Evolutionary conservation across 2,888 invertebrate species (phyloP).

Genomic region (Oxyteleia sp.): DNA sequence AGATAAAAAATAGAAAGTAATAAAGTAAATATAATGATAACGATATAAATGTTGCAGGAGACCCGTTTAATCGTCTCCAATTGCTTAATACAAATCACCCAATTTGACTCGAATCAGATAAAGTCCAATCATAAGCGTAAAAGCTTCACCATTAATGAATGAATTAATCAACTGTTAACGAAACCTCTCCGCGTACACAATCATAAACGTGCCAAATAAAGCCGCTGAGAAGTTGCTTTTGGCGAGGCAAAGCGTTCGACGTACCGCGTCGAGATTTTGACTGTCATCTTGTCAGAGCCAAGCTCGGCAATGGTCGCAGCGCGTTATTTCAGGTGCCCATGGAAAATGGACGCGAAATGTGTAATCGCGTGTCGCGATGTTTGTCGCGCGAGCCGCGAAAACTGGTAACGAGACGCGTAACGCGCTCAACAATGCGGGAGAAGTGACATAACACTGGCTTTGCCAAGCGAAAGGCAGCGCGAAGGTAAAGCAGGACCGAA

Average conservation of each 20-base stretch:
- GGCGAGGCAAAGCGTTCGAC: conserved; percentile 49
- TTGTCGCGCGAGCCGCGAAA: conserved; percentile 32
- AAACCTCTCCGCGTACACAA: conserved; percentile 2
- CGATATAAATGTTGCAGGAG: no score
- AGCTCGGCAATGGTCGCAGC: conserved; percentile 34
- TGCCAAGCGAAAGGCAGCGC: conserved; percentile 77
- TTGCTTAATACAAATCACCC: no score
- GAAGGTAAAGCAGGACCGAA: conserved; percentile 72
- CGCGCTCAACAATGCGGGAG: conserved; percentile 77
- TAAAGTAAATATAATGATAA: conserved; percentile 30
- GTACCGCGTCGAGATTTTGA: conserved; percentile 85
- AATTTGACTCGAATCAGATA: no score
- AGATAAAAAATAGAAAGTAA: no score
- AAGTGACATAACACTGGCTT: conserved; percentile 84
- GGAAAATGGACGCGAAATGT: conserved; percentile 42
- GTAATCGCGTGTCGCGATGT: conserved; percentile 39
- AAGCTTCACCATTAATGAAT: no score
- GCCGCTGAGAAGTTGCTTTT: not conserved
- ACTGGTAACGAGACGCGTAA: conserved; percentile 60
- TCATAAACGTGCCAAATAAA: no score
- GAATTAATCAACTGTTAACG: conserved; percentile 5
- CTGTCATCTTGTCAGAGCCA: conserved; percentile 81
- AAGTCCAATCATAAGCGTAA: no score
- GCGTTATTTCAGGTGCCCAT: conserved; percentile 46
- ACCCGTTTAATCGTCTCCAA: no score